phyloP scores from a whole-genome alignment of 37 sponge, comb jelly and placozoan genomes.

The Lycopodina hypogea region DNA sequence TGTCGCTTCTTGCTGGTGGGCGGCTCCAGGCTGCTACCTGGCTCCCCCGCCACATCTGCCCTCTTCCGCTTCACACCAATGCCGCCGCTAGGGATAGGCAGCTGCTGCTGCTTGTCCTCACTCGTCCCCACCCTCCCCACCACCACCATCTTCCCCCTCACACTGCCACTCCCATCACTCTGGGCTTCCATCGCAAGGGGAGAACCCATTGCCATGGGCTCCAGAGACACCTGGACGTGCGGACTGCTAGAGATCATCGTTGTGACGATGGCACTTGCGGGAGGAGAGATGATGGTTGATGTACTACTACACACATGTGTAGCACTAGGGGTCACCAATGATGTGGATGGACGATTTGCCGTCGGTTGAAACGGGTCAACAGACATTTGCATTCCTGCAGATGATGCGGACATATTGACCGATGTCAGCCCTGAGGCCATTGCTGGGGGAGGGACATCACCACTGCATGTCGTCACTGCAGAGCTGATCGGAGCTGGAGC shows the following conservation, averaged over 20 bases:
- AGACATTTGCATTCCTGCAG: too few relatives aligned
- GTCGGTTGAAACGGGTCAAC: too few relatives aligned
- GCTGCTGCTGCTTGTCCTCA: not conserved
- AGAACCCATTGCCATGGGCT: not conserved
- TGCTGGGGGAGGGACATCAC: too few relatives aligned
- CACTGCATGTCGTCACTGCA: too few relatives aligned
- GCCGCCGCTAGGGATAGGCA: not conserved
- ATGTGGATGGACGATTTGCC: too few relatives aligned
- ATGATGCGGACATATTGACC: too few relatives aligned
- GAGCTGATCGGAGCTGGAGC: too few relatives aligned
- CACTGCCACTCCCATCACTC: not conserved
- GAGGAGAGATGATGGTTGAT: not conserved
- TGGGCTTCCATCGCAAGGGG: not conserved
- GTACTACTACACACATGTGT: too few relatives aligned
- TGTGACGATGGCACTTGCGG: not conserved
- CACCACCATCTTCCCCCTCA: not conserved
- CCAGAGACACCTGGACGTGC: not conserved
- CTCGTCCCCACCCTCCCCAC: not conserved
- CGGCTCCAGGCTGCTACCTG: slow-evolving; percentile 18
- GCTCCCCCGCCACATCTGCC: slow-evolving; percentile 13
- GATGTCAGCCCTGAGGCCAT: too few relatives aligned
- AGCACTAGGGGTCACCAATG: too few relatives aligned
- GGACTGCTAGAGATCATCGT: not conserved
- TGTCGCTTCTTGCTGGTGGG: slow-evolving; percentile 32
- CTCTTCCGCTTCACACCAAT: slow-evolving; percentile 1